Evolutionary conservation across 2,888 invertebrate genomes (phyloP).

Genomic region (Macroteleia sp.): DNA sequence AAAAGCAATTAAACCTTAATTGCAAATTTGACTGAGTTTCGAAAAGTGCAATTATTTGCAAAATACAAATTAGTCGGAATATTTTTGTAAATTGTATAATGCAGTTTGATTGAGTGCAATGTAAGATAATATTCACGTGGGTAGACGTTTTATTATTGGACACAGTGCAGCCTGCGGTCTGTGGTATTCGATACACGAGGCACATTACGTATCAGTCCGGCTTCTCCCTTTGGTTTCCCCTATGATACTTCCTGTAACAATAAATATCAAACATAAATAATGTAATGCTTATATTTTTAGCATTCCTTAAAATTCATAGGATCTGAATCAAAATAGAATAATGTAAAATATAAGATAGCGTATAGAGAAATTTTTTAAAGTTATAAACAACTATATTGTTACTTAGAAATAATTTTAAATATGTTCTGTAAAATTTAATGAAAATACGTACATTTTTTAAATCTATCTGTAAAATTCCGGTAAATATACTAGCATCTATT

Average conservation of each 20-base stretch:
- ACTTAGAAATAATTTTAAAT: too few relatives aligned
- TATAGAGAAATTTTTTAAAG: too few relatives aligned
- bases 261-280: conserved; percentile 59
- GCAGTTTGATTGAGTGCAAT: conserved; percentile 29
- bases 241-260: conserved; percentile 66
- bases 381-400: too few relatives aligned
- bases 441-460: too few relatives aligned
- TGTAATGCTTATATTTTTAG: too few relatives aligned
- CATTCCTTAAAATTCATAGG: too few relatives aligned
- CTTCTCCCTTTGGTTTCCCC: conserved; percentile 63
- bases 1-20: conserved; percentile 31
- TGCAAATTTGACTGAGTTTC: neutral
- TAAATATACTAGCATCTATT: too few relatives aligned
- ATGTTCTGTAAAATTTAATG: too few relatives aligned
- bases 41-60: neutral
- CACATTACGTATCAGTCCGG: conserved; percentile 64
- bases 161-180: conserved; percentile 62
- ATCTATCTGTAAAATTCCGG: too few relatives aligned
- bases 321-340: conserved; percentile 36
- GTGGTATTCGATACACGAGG: conserved; percentile 65
- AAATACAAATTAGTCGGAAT: conserved; percentile 6
- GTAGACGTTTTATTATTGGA: conserved; percentile 63
- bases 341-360: too few relatives aligned
- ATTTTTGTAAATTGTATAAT: conserved; percentile 39
- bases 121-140: conserved; percentile 61